Evolutionary conservation across 2,113 vertebrate species (phyloP).

Genomic region (Gopherus flavomarginatus): DNA sequence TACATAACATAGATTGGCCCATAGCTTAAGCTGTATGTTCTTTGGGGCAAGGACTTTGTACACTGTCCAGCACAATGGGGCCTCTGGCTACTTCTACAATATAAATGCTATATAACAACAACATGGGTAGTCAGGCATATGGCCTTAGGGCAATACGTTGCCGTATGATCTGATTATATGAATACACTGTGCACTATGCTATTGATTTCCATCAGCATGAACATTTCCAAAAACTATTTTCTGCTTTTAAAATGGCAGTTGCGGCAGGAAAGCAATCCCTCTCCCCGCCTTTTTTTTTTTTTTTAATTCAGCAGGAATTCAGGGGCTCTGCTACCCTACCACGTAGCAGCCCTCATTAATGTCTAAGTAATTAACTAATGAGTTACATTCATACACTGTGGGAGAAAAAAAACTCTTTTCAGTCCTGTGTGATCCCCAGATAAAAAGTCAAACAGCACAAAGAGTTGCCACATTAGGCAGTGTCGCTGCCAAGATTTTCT

Average conservation of each 20-base stretch:
- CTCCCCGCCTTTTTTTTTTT: too few species aligned
- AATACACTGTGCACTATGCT: not conserved
- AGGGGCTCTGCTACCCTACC: not conserved
- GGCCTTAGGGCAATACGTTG: not conserved
- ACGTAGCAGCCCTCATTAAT: too few species aligned
- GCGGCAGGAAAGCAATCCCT: not conserved
- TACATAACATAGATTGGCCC: not conserved
- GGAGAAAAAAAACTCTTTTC: not conserved
- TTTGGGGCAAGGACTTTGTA: too few species aligned
- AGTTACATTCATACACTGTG: not conserved
- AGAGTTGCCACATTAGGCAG: not conserved
- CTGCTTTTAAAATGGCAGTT: not conserved
- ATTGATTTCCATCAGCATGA: not conserved
- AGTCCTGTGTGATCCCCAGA: not conserved
- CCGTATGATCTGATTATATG: not conserved
- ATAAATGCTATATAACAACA: not conserved
- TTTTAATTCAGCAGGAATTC: not conserved
- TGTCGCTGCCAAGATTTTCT: fast-evolving
- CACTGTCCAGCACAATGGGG: too few species aligned
- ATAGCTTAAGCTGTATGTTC: not conserved
- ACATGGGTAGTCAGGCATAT: not conserved
- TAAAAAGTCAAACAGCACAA: not conserved
- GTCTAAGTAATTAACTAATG: not conserved
- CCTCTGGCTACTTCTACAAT: not conserved
- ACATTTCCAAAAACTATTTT: not conserved